Evolutionary conservation across 2,113 vertebrate genomes (phyloP).

Genomic region (Danionella cerebrum): DNA sequence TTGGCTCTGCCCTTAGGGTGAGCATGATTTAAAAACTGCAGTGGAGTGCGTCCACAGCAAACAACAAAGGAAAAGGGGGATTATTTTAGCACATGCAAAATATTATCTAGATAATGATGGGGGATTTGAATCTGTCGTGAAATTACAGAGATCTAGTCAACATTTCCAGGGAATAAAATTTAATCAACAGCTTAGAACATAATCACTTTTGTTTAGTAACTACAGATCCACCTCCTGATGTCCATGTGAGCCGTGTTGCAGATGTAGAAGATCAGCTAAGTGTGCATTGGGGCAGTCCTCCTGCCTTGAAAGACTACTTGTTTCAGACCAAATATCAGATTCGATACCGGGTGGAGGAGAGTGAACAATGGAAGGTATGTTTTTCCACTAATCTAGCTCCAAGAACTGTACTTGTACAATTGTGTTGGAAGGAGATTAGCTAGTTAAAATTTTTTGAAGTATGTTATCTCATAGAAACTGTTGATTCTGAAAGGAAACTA

Average conservation of each 20-base stretch:
- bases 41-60: background rate
- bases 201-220: conserved; percentile 67
- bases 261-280: conserved; percentile 89
- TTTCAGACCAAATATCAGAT: conserved; percentile 97
- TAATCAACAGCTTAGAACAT: background rate
- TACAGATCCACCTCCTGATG: conserved; percentile 81
- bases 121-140: background rate
- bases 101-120: background rate
- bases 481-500: too few species aligned
- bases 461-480: too few species aligned
- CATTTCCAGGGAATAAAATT: background rate
- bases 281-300: conserved; percentile 81
- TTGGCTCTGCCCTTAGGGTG: conserved; percentile 22
- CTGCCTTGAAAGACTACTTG: conserved; percentile 85
- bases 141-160: background rate
- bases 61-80: conserved; percentile 4
- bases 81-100: background rate
- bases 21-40: conserved; percentile 17
- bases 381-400: background rate
- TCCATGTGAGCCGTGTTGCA: conserved; percentile 81
- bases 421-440: too few species aligned
- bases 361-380: conserved; percentile 85
- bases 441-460: too few species aligned
- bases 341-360: conserved; percentile 88
- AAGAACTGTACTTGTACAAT: too few species aligned